These are phyloP conservation scores for Heteromormyrus szaboi DNA, from an alignment of 2,797 vertebrate genomes.

Conservation along the genomic window DNA sequence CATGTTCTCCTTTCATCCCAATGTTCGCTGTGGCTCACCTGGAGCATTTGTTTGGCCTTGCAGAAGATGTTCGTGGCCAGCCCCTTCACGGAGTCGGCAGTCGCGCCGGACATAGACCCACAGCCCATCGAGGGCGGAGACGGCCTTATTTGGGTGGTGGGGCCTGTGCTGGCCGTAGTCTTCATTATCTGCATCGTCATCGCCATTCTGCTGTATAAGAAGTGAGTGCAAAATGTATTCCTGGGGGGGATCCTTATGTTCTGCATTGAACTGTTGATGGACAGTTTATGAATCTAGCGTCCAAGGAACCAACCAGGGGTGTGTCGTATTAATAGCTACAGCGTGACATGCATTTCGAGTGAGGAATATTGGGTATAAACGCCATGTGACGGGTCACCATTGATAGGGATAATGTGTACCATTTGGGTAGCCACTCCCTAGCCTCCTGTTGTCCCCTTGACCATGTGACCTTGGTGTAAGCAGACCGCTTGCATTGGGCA, in stretches of 20 bases:
- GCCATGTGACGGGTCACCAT: not conserved
- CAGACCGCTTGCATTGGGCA: not conserved
- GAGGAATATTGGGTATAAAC: not conserved
- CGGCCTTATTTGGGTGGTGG: conserved; percentile 95
- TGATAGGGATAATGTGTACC: not conserved
- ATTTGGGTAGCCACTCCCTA: not conserved
- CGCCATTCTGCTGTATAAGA: conserved; percentile 94
- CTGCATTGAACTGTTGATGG: not conserved
- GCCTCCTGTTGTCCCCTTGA: not conserved
- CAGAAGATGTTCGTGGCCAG: conserved; percentile 88
- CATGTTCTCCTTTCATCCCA: not conserved
- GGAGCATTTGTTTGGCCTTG: conserved; percentile 27
- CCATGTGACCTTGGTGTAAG: not conserved
- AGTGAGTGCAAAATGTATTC: conserved; percentile 64
- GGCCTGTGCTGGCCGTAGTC: conserved; percentile 88
- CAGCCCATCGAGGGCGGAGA: conserved; percentile 88
- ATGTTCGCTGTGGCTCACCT: not conserved
- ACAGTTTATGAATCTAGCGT: not conserved
- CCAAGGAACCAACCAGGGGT: not conserved
- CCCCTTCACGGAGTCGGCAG: conserved; percentile 84
- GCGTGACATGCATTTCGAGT: not conserved
- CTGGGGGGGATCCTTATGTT: not conserved
- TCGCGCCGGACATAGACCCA: conserved; percentile 84
- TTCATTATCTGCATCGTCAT: conserved; percentile 99
- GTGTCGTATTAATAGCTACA: not conserved